phyloP scores from a whole-genome alignment of 2,888 invertebrate species.

The Trimorus sp. region DNA sequence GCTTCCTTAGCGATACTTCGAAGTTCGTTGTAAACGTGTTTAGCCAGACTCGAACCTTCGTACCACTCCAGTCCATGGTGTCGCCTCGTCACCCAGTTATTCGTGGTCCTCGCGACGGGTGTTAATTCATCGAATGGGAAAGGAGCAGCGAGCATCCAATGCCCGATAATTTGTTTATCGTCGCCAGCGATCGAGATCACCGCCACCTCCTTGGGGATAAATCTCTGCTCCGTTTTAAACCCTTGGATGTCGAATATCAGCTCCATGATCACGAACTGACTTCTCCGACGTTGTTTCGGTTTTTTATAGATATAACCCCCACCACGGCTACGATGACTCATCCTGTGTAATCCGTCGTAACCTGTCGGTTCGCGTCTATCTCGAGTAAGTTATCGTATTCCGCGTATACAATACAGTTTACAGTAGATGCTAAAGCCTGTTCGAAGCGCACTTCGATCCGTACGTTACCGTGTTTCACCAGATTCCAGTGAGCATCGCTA shows the following conservation, averaged over 20 bases:
- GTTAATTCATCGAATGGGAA: not conserved
- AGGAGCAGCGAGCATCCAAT: slow-evolving; percentile 20
- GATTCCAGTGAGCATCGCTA: slow-evolving; percentile 60
- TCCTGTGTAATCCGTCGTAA: slow-evolving; percentile 2
- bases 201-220: not conserved
- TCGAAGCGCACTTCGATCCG: slow-evolving; percentile 68
- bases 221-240: not conserved
- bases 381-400: slow-evolving; percentile 74
- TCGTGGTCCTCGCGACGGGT: not conserved
- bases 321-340: too few species aligned
- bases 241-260: slow-evolving; percentile 34
- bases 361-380: slow-evolving; percentile 58
- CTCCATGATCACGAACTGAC: too few species aligned
- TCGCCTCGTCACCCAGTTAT: not conserved
- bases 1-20: not conserved
- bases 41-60: not conserved
- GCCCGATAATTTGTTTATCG: not conserved
- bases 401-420: slow-evolving; percentile 66
- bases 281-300: too few species aligned
- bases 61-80: slow-evolving; percentile 10
- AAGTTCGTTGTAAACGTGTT: not conserved
- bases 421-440: slow-evolving; percentile 55
- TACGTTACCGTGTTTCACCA: slow-evolving; percentile 64
- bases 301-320: too few species aligned
- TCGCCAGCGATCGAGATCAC: not conserved